Evolutionary conservation across 2,797 vertebrate genomes (phyloP), one percentile per base, ranked within the genome.

Genomic region (Pangasius macronema): DNA sequence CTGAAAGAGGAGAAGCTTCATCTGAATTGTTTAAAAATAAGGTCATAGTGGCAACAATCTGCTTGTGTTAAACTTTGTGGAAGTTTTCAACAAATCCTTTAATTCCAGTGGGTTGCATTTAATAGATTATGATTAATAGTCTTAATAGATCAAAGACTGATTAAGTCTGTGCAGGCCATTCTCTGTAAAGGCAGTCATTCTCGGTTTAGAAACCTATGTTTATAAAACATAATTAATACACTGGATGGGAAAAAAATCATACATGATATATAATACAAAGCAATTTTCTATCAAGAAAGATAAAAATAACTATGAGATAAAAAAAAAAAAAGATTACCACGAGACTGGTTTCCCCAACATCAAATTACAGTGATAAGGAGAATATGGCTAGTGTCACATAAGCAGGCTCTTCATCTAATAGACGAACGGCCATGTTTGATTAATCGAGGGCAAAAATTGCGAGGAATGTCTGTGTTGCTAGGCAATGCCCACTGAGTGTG

Each of bases 391-490:
- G 20, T 53, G 22, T 33, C 39, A 65, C 20, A 30, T 18, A 46
- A 67, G 49, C 16, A 36, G 49, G 33, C 33, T 55, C 27, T 67
- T 82, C 10, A 51, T 81, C 30, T 63, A 46, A 88, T 55, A 70
- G 39, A 87, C 65, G 79, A 67, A 67, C 5, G 20, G 86, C 65
- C 87, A 68, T 86, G 85, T 84, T 88, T 65, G 73, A 89, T 85
- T 77, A 85, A 81, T 86, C 33, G 27, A 75, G 87, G 89, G 75
- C 84, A 91, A 70, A 83, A 84, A 86, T 18, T 24, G n/a, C 9
- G 20, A 79, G 63, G 42, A 85, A 88, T 46, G 55, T 27, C 72
- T 86, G 84, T 87, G 89, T 90, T 91, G 89, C 90, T 91, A 90
- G 87, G 89, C 61, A 73, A 91, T 84, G 82, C 82, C 85, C 89